These are phyloP conservation scores for Acipenser transmontanus DNA, from an alignment of 2,797 vertebrate species.

Conservation along the genomic window DNA sequence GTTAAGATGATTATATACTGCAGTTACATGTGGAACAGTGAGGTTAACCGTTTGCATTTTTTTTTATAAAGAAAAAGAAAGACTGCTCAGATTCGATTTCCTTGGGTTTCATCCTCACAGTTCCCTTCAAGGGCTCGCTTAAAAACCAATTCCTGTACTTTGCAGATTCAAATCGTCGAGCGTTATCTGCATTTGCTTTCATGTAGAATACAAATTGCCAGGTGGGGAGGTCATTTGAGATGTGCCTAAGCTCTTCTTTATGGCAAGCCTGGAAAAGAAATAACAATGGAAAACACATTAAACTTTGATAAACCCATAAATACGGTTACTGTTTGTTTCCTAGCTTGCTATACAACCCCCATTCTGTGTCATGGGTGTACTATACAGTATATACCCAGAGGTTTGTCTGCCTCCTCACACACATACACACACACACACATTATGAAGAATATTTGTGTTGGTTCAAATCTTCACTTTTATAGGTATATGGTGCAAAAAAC, in stretches of 20 bases:
- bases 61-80: conserved; percentile 31
- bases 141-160: conserved; percentile 56
- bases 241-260: conserved; percentile 38
- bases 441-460: too few relatives aligned
- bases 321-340: too few relatives aligned
- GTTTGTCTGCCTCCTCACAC: too few relatives aligned
- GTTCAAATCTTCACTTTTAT: too few relatives aligned
- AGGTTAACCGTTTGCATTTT: background rate
- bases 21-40: too few relatives aligned
- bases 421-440: too few relatives aligned
- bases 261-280: conserved; percentile 38
- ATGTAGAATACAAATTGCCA: conserved; percentile 64
- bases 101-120: background rate
- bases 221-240: conserved; percentile 36
- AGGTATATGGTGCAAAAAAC: too few relatives aligned
- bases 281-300: background rate
- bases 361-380: too few relatives aligned
- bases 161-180: conserved; percentile 55
- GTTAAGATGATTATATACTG: too few relatives aligned
- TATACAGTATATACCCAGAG: too few relatives aligned
- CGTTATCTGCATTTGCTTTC: conserved; percentile 24
- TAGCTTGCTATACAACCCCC: too few relatives aligned
- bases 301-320: too few relatives aligned
- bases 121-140: conserved; percentile 21
- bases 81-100: background rate